Percentiles rank a stretch among this genome's conserved stretches.
phyloP scores from a whole-genome alignment of 2,888 invertebrate species.

The Napeogenes inachia region DNA sequence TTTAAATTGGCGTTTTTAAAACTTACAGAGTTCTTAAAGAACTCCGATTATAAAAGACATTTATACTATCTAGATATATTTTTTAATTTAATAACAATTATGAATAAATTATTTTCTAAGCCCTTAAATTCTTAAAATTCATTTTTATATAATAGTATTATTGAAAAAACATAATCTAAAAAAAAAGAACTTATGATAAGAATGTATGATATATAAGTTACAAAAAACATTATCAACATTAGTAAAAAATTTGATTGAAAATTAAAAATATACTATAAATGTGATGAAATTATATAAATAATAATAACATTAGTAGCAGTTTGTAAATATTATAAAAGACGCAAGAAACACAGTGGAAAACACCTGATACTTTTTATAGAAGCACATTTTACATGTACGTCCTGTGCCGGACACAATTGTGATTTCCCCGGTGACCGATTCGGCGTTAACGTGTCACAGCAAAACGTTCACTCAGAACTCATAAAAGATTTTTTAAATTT shows the following conservation, averaged over 20 bases:
- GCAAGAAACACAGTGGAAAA: neutral
- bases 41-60: too few relatives aligned
- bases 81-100: too few relatives aligned
- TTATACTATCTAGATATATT: too few relatives aligned
- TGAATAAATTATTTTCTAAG: too few relatives aligned
- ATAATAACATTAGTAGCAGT: neutral
- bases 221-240: too few relatives aligned
- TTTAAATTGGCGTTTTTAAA: too few relatives aligned
- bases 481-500: slow-evolving; percentile 12
- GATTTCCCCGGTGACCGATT: slow-evolving; percentile 66
- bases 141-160: neutral
- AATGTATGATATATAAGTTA: too few relatives aligned
- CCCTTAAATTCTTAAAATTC: neutral
- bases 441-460: slow-evolving; percentile 39
- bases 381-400: slow-evolving; percentile 24
- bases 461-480: slow-evolving; percentile 11
- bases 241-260: too few relatives aligned
- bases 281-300: too few relatives aligned
- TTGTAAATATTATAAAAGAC: neutral
- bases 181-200: too few relatives aligned
- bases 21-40: too few relatives aligned
- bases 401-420: slow-evolving; percentile 39
- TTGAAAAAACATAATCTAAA: neutral
- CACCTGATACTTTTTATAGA: slow-evolving; percentile 1
- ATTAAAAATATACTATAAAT: too few relatives aligned